Base-by-base conservation (phyloP, 2,888 invertebrate genomes). In the Drosophila nigricruria region DNA sequence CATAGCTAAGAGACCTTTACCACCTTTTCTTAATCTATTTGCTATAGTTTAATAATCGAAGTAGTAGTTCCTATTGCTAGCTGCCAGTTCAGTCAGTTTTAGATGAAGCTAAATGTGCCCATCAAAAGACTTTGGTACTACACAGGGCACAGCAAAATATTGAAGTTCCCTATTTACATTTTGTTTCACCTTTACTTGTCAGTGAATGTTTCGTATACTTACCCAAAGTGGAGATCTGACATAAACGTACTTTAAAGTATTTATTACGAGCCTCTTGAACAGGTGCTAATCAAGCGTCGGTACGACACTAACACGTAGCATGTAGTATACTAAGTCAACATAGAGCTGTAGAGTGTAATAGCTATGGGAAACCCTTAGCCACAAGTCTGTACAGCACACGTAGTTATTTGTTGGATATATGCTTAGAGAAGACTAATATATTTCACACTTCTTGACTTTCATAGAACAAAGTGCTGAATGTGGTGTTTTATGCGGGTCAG, bases 391-490 rank as follows among this genome's bases (percentile, higher is more conserved):
- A 16, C 16, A 4, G 38, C n/a, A 8, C n/a, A n/a, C n/a, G 38
- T 12, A 20, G 20, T 20, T 42, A 20, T 42, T 45, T 16, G 45
- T 25, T 45, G 16, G 16, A 16, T 25, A 16, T 16, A 25, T 25
- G 25, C 8, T 25, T 16, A 12, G 14, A n/a, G 25, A 25, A 25
- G 25, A 3, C 49, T 50, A 50, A 50, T 14, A 1, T 34, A 18
- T 5, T 32, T 52, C 20, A 52, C 50, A 40, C 32, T 45, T 34
- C 10, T 25, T 1, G 4, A 47, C 4, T 27, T 47, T 18, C 10
- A 16, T 93, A 98, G 97, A 97, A 97, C 92, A 98, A 98, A 93
- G 97, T 98, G 0, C 95, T 97, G 3, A 95, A 95, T 86, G 95
- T 98, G 16, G 95, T 96, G n/a, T 97, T 98, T 92, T 95, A 96